phyloP scores from a whole-genome alignment of 2,113 vertebrate genomes.

The Nipponia nippon region DNA sequence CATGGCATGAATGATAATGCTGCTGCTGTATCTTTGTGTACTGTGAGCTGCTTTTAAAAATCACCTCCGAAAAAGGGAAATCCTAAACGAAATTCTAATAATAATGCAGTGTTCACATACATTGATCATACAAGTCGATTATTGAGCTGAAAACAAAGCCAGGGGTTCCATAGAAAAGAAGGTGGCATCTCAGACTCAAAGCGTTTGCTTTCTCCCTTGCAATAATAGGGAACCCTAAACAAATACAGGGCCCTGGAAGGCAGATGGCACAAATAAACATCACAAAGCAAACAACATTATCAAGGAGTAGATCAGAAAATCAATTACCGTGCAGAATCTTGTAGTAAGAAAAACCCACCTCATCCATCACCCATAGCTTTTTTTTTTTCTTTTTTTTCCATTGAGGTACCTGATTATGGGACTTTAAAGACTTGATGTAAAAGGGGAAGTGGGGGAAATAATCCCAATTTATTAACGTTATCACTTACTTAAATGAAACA shows the following conservation, averaged over 20 bases:
- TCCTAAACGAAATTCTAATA: neutral
- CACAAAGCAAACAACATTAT: neutral
- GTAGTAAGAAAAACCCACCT: slow-evolving; percentile 14
- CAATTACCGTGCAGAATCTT: neutral
- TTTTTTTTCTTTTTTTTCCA: neutral
- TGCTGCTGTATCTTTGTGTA: slow-evolving; percentile 17
- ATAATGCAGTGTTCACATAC: neutral
- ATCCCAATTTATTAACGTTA: neutral
- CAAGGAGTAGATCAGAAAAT: neutral
- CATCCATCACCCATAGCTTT: slow-evolving; percentile 59
- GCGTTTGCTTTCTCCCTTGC: neutral
- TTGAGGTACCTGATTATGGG: neutral
- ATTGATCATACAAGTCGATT: neutral
- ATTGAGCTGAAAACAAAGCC: neutral
- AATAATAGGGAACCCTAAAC: neutral
- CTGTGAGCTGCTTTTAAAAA: slow-evolving; percentile 1
- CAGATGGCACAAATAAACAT: neutral
- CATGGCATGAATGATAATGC: neutral
- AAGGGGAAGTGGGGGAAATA: neutral
- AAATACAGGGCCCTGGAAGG: neutral
- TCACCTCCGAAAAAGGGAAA: neutral
- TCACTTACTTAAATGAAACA: neutral
- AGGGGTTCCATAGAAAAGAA: neutral
- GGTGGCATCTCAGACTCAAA: neutral
- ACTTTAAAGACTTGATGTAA: neutral